phyloP scores from a whole-genome alignment of 1,140 invertebrate genomes.

The Drosophila cardini region DNA sequence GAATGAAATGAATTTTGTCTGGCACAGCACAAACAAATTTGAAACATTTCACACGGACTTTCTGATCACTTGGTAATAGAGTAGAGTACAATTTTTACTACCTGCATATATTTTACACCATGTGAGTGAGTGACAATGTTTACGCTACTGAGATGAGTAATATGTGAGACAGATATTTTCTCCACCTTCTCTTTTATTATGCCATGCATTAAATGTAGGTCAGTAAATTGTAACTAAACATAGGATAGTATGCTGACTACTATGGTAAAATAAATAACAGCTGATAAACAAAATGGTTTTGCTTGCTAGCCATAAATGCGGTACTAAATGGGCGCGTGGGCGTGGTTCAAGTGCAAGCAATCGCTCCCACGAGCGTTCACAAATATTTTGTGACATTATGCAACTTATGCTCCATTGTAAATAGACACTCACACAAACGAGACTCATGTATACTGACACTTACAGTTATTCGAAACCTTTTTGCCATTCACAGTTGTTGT shows the following conservation, averaged over 20 bases:
- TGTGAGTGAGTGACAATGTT: too few relatives aligned
- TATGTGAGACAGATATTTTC: too few relatives aligned
- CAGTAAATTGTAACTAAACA: constrained; percentile 5
- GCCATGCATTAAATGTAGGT: constrained; percentile 2
- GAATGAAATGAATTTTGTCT: background rate
- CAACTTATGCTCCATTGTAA: constrained; percentile 35
- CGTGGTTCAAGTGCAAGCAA: constrained; percentile 24
- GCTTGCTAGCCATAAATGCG: background rate
- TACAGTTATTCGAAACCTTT: too few relatives aligned
- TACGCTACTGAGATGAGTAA: too few relatives aligned
- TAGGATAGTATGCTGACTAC: background rate
- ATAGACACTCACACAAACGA: too few relatives aligned
- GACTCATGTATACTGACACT: too few relatives aligned
- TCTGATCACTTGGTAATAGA: constrained; percentile 4
- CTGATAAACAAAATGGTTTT: background rate
- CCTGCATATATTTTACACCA: too few relatives aligned
- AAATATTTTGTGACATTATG: constrained; percentile 40
- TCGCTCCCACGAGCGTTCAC: constrained; percentile 35
- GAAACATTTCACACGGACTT: background rate
- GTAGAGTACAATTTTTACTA: too few relatives aligned
- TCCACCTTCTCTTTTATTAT: constrained; percentile 1
- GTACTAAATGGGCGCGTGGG: constrained; percentile 13
- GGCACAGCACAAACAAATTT: background rate
- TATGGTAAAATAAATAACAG: background rate
- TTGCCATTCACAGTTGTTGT: constrained; percentile 3